Conservation (phyloP, 2,888 invertebrate species). For the Brenthis daphne region DNA sequence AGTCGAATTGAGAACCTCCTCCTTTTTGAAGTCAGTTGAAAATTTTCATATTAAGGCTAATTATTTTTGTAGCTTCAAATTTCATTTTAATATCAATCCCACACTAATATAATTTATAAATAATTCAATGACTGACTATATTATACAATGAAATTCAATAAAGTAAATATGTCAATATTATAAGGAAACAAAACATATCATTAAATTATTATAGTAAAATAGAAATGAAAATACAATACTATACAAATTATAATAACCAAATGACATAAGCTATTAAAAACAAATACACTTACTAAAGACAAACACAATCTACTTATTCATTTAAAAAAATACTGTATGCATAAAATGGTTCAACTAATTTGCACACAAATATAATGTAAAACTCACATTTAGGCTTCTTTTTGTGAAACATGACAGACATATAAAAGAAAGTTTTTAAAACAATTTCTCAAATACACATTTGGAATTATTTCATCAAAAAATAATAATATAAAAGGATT, state of each 20-base stretch:
- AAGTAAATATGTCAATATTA: too few species aligned
- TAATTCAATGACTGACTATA: neutral
- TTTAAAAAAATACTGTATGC: slow-evolving; percentile 23
- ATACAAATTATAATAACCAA: neutral
- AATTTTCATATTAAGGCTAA: neutral
- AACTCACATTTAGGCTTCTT: slow-evolving; percentile 32
- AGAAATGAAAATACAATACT: neutral
- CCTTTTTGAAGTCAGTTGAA: too few species aligned
- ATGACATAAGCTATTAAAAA: slow-evolving; percentile 8
- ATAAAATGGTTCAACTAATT: slow-evolving; percentile 37
- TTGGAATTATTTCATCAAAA: neutral
- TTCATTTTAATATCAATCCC: neutral
- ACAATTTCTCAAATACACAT: slow-evolving; percentile 18
- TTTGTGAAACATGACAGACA: slow-evolving; percentile 25
- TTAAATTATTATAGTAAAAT: neutral
- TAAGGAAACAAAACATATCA: too few species aligned
- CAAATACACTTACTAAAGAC: slow-evolving; percentile 9
- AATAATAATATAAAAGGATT: neutral
- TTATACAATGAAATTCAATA: neutral
- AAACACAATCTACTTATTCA: slow-evolving; percentile 19
- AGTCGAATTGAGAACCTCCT: too few species aligned
- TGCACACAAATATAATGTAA: slow-evolving; percentile 29
- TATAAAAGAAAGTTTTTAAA: slow-evolving; percentile 25
- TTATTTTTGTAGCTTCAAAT: neutral
- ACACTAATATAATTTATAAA: neutral